Base-by-base conservation (phyloP, 2,797 vertebrate species). In the Arctocebus calabarensis region DNA sequence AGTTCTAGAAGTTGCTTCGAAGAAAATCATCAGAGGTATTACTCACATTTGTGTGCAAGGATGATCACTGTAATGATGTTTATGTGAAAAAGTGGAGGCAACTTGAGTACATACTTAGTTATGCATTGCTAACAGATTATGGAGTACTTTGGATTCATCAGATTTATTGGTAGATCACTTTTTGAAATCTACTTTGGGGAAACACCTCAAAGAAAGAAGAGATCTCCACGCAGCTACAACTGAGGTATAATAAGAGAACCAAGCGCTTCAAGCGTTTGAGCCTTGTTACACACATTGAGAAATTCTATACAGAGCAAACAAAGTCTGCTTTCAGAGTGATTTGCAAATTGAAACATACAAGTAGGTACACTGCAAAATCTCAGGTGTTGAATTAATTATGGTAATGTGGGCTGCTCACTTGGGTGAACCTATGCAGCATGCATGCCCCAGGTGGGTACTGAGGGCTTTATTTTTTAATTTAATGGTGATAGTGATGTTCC, bases 1-100 rank as follows among this genome's bases (percentile, higher is more conserved):
- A n/a, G 70, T 84, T 90, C 48, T 52, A 90, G 40, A 93, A 75
- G 74, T 88, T 70, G 92, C 70, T 96, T 88, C 57, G 79, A 74
- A 79, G 75, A 40, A 74, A 74, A 88, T 64, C 75, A 34, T 57
- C 55, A 19, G n/a, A 81, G 45, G 23, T 27, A 4, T n/a, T n/a
- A 93, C 37, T 66, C 8, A 86, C 34, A 59, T 73, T 61, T 52
- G 57, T 34, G 7, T 59, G 37, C 6, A 14, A 77, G 1, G 23
- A 66, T 16, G 43, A 55, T n/a, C 27, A 25, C 29, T 77, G n/a
- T 13, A 66, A 27, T 55, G 27, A 59, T 84, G 29, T 27, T 64
- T 29, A 27, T 3, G 4, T 40, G 20, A 71, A 89, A 77, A 48
- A 27, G 7, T 23, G 17, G 32, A 88, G 88, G 79, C 0, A 1